These are phyloP conservation scores for Xenopus petersii DNA, from an alignment of 2,797 vertebrate genomes.

Conservation along the genomic window DNA sequence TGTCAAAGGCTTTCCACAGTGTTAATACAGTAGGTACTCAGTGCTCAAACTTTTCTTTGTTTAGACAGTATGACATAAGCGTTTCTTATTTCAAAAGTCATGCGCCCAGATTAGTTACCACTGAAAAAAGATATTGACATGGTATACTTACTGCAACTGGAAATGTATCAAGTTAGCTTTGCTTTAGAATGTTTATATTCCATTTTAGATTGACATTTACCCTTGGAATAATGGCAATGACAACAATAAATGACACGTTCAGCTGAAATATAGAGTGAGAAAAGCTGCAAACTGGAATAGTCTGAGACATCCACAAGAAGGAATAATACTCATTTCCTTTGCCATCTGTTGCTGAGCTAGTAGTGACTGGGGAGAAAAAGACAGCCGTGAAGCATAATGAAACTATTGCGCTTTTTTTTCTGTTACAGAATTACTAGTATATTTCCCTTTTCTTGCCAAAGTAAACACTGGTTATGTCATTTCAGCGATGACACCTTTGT, in stretches of 20 bases:
- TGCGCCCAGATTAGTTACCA: neutral
- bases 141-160: neutral
- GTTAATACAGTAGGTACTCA: neutral
- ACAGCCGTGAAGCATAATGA: neutral
- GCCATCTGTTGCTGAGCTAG: neutral
- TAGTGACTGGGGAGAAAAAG: neutral
- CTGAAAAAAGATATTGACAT: neutral
- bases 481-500: neutral
- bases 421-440: neutral
- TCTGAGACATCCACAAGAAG: neutral
- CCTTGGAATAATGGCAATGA: neutral
- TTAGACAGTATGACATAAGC: neutral
- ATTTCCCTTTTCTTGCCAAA: neutral
- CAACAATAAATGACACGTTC: neutral
- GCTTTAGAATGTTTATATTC: neutral
- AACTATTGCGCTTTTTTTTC: neutral
- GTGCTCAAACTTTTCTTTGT: neutral
- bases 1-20: too few relatives aligned
- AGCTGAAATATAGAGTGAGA: slow-evolving; percentile 1
- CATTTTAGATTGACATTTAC: neutral
- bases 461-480: neutral
- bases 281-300: neutral
- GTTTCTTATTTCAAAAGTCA: slow-evolving; percentile 1
- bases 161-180: neutral
- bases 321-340: neutral